A percentile compares a stretch with the other conserved stretches of the same genome.
These are phyloP conservation scores for Temnothorax longispinosus DNA, from an alignment of 1,140 invertebrate genomes.

Conservation along the genomic window DNA sequence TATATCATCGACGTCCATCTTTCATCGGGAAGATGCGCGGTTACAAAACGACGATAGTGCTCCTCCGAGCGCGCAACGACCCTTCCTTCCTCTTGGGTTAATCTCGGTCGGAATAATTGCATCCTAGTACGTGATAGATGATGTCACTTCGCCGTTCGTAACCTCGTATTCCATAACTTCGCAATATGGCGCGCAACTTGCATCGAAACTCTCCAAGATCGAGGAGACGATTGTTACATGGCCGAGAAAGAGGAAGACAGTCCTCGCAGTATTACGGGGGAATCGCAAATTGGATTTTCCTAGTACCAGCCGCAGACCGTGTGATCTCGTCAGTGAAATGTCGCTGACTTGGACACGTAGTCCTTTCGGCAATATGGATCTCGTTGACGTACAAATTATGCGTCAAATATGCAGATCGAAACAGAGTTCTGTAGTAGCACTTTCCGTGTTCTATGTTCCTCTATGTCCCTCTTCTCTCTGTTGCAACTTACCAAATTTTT, in stretches of 20 bases:
- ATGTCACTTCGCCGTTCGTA: conserved; percentile 58
- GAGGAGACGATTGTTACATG: conserved; percentile 38
- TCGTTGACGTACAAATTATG: conserved; percentile 39
- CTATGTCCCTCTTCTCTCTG: no score
- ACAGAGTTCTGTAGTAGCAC: conserved; percentile 2
- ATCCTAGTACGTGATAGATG: conserved; percentile 65
- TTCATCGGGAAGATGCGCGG: conserved; percentile 42
- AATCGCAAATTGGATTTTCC: conserved; percentile 58
- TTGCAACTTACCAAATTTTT: conserved; percentile 2
- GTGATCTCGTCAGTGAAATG: conserved; percentile 28
- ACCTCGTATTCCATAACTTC: conserved; percentile 55
- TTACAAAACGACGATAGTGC: conserved; percentile 26
- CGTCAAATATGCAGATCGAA: conserved; percentile 42
- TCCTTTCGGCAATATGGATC: conserved; percentile 43
- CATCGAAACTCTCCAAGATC: conserved; percentile 46
- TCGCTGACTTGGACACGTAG: conserved; percentile 53
- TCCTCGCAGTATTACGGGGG: not conserved
- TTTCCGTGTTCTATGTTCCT: not conserved
- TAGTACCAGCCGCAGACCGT: conserved; percentile 14
- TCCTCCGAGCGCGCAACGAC: conserved; percentile 46
- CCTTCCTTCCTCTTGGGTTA: conserved; percentile 35
- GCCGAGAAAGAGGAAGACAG: conserved; percentile 38
- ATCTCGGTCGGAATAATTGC: conserved; percentile 62
- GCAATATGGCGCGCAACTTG: conserved; percentile 58
- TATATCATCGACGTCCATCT: conserved; percentile 33